Conservation (phyloP, 2,888 invertebrate species). For the Noctua comes region DNA sequence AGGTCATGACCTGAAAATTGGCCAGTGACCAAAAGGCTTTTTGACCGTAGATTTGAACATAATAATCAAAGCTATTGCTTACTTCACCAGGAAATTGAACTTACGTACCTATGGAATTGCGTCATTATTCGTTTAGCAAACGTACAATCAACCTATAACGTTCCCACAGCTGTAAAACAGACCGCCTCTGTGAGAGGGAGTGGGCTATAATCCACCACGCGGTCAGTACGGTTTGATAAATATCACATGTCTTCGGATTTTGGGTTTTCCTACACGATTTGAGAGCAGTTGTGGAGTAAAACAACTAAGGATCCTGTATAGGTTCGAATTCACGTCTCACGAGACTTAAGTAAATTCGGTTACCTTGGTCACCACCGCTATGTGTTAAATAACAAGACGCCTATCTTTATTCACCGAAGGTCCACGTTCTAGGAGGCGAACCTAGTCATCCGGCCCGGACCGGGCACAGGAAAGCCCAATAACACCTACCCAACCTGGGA, state of each 20-base stretch:
- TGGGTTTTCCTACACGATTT: background rate
- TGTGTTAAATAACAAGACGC: background rate
- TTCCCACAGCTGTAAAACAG: background rate
- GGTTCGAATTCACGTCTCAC: background rate
- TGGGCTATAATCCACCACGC: background rate
- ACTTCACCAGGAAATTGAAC: background rate
- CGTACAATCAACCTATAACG: background rate
- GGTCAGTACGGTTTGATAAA: background rate
- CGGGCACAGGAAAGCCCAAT: background rate
- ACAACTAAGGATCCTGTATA: no score
- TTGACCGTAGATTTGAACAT: background rate
- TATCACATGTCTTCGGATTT: background rate
- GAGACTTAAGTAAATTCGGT: background rate
- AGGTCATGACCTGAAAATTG: constrained; percentile 35
- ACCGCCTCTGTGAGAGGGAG: background rate
- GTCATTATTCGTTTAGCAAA: background rate
- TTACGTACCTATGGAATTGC: background rate
- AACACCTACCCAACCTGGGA: background rate
- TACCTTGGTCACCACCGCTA: background rate
- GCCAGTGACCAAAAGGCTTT: constrained; percentile 14
- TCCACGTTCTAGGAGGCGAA: no score
- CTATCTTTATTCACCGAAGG: background rate
- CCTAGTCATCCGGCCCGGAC: no score
- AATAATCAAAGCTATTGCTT: no score
- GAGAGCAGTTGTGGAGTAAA: background rate